Conservation (phyloP, 1,140 invertebrate species). For the Phortica variegata region DNA sequence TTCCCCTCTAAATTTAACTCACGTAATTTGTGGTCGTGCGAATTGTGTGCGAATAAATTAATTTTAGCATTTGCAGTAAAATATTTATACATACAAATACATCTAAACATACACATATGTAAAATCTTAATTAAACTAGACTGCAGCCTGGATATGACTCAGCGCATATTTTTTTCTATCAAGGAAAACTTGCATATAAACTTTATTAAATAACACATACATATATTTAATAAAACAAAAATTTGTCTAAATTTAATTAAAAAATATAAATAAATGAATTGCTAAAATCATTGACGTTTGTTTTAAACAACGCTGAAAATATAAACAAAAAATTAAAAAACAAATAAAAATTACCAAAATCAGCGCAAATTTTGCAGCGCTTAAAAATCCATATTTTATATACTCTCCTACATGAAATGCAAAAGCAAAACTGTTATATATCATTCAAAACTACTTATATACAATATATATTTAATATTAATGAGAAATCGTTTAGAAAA, state of each 20-base stretch:
- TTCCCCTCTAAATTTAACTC: neutral
- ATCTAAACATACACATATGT: conserved; percentile 19
- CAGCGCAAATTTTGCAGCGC: conserved; percentile 4
- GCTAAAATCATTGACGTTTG: conserved; percentile 4
- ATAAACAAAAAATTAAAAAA: no score
- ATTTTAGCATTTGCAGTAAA: conserved; percentile 47
- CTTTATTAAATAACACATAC: conserved; percentile 13
- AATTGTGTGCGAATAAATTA: conserved; percentile 34
- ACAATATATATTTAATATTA: no score
- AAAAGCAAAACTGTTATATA: conserved; percentile 25
- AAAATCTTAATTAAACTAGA: conserved; percentile 42
- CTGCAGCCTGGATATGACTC: conserved; percentile 43
- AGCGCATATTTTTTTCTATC: conserved; percentile 6
- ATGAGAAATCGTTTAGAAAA: no score
- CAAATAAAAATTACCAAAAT: no score
- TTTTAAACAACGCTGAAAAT: conserved; percentile 18
- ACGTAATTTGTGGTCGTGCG: conserved; percentile 5
- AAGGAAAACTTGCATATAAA: conserved; percentile 19
- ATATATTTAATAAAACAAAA: conserved; percentile 35
- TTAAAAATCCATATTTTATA: conserved; percentile 31
- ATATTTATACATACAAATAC: conserved; percentile 20
- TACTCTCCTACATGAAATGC: no score
- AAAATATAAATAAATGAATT: conserved; percentile 24
- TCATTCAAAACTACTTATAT: no score
- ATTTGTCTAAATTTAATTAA: conserved; percentile 17